Conservation (phyloP, 2,797 vertebrate genomes). For the Enteromius anoplus region DNA sequence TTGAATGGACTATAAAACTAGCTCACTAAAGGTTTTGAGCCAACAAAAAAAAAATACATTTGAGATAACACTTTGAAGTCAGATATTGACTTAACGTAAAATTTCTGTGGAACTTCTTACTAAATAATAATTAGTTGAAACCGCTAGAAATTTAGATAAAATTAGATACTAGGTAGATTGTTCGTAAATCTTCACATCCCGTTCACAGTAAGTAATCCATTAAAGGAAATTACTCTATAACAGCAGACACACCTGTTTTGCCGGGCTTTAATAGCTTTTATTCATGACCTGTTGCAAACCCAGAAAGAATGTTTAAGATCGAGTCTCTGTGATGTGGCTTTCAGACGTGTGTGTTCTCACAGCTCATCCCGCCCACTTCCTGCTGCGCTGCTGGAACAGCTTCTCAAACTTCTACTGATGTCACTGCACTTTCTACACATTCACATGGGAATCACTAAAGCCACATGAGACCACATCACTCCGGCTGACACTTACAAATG, state of each 20-base stretch:
- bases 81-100: no score
- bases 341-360: not conserved
- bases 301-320: slow-evolving; percentile 38
- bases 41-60: no score
- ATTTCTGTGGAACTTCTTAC: no score
- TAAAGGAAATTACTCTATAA: not conserved
- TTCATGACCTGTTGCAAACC: not conserved
- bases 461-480: not conserved
- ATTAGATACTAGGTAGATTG: no score
- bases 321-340: slow-evolving; percentile 6
- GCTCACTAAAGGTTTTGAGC: no score
- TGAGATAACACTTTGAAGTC: no score
- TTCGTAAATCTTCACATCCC: not conserved
- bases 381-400: slow-evolving; percentile 17
- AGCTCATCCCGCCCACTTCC: slow-evolving; percentile 36
- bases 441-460: slow-evolving; percentile 22
- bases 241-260: not conserved
- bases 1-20: no score
- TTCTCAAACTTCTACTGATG: slow-evolving; percentile 27
- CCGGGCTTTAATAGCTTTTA: not conserved
- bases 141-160: no score
- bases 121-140: no score
- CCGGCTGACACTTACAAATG: not conserved
- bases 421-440: slow-evolving; percentile 2
- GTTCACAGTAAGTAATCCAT: slow-evolving; percentile 10